Base-by-base conservation (phyloP, 2,888 invertebrate species). In the Clusia tigrina region DNA sequence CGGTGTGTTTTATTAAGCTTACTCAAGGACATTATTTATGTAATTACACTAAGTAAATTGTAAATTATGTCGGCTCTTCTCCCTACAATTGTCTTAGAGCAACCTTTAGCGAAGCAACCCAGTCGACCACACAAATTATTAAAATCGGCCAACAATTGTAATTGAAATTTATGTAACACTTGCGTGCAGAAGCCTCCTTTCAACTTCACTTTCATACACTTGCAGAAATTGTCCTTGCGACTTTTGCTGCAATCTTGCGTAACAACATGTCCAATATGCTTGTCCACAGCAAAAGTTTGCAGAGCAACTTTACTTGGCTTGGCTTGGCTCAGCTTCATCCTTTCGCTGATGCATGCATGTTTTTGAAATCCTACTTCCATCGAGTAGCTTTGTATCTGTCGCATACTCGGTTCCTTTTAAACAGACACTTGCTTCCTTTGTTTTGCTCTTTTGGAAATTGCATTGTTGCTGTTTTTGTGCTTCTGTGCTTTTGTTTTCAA, bases 381-480 rank as follows among this genome's bases (percentile, higher is more conserved):
- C 42, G 42, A 42, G 42, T 42, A 17, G 42, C 42, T 42, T 42
- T 42, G 10, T 42, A 42, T 10, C 42, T 42, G 32, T 42, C n/a
- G 42, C 42, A 42, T 42, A 10, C 42, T 15, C n/a, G 3, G n/a
- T 17, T 42, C 6, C 42, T 32, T 5, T 32, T 12, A 32, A n/a
- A 3, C 9, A 42, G 42, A n/a, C 42, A 42, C n/a, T 17, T 17
- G n/a, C 42, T 42, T 42, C 42, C 42, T 42, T 42, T 42, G 42
- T 42, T 42, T 42, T 42, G 42, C 42, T 42, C 32, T 17, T 6
- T n/a, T 42, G 42, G 12, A 15, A 15, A n/a, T 3, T 42, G 42
- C 42, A 42, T 42, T 42, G 42, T 42, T 42, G 10, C 42, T 42
- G n/a, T n/a, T n/a, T n/a, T n/a, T n/a, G n/a, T n/a, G n/a, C n/a